Percentiles rank a stretch among this genome's conserved stretches.
phyloP scores from a whole-genome alignment of 2,888 invertebrate genomes.

The Silvanus unidentatus region DNA sequence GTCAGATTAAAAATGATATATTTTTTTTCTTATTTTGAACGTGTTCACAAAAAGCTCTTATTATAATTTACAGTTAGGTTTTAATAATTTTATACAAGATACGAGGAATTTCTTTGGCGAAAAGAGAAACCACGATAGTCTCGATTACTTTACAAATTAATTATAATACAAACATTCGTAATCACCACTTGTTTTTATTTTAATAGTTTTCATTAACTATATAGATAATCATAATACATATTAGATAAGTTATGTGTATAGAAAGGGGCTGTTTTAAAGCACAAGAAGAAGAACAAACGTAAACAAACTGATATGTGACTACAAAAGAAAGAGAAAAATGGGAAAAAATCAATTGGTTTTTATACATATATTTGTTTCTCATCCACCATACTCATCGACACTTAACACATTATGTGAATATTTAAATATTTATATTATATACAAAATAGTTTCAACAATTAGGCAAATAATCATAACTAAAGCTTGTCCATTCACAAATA shows the following conservation, averaged over 20 bases:
- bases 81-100: slow-evolving; percentile 40
- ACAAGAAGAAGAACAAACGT: slow-evolving; percentile 14
- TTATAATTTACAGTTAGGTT: slow-evolving; percentile 40
- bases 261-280: slow-evolving; percentile 15
- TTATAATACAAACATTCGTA: too few species aligned
- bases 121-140: slow-evolving; percentile 35
- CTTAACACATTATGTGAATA: slow-evolving; percentile 29
- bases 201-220: slow-evolving; percentile 5
- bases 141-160: slow-evolving; percentile 13
- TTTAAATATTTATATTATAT: slow-evolving; percentile 42
- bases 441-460: slow-evolving; percentile 25
- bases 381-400: slow-evolving; percentile 35
- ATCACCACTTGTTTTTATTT: not conserved
- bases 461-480: slow-evolving; percentile 30
- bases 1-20: slow-evolving; percentile 45
- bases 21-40: slow-evolving; percentile 40
- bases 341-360: not conserved
- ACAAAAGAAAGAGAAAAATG: not conserved
- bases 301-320: slow-evolving; percentile 14
- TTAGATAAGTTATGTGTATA: slow-evolving; percentile 8
- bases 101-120: slow-evolving; percentile 41
- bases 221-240: not conserved
- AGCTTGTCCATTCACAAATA: slow-evolving; percentile 36
- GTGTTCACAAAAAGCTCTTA: slow-evolving; percentile 48
- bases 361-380: slow-evolving; percentile 31